Base-by-base conservation (phyloP, 2,113 vertebrate species). In the Vanacampus margaritifer region DNA sequence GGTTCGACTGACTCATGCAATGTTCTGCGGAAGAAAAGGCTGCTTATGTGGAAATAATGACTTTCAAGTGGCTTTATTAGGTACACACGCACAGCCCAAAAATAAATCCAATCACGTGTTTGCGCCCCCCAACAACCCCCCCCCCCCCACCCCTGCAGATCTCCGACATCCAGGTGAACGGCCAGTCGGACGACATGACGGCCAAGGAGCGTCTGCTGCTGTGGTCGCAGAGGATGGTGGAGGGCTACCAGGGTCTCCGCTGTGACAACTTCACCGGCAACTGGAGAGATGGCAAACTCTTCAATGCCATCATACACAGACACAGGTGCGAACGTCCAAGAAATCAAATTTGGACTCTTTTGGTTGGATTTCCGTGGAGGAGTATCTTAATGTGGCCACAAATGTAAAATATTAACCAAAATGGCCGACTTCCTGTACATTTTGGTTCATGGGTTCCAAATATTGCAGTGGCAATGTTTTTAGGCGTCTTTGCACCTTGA, bases 171-270 rank as follows among this genome's bases (percentile, higher is more conserved):
- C 97, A 98, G 92, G 97, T 98, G 80, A 94, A 91, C 0, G 97
- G 97, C 50, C 96, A 98, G 91, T 98, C 97, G 0, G 97, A 98
- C 73, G 94, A 98, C 89, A 98, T 98, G 97, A 97, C 96, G 0
- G 97, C 97, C 80, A 98, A 98, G 71, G 97, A 98, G 93, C 97
- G 95, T 91, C 93, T 98, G 88, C 90, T 98, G 82, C 92, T 98
- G 3, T 98, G 97, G 97, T 95, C 96, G 0, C 95, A 98, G 93
- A 88, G 96, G 64, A 96, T 96, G 96, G 93, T 94, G 79, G 95
- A 98, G 79, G 95, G 94, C 0, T 95, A 94, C 89, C 94, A 93
- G 51, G 94, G 93, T 14, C 86, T 98, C 84, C 94, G 93, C 72
- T 98, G 97, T 0, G 95, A 98, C 89, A 98, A 98, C 91, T 98